A percentile compares a stretch with the other conserved stretches of the same genome.
Conservation (phyloP, 2,113 vertebrate genomes). For the Columba livia region DNA sequence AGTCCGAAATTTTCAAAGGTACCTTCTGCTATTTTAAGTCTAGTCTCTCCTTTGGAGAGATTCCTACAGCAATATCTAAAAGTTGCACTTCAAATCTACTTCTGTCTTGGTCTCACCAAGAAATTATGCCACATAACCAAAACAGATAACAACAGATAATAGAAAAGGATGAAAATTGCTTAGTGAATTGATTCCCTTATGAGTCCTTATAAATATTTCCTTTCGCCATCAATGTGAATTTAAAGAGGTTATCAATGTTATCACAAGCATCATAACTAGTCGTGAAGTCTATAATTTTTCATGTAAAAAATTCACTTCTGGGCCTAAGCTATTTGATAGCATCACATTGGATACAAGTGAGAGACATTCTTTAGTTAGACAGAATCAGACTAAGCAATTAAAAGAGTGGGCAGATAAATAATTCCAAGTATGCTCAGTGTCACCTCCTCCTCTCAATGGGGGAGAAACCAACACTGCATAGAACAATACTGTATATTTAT, state of each 20-base stretch:
- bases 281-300: neutral
- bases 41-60: neutral
- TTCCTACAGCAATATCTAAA: neutral
- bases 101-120: neutral
- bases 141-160: neutral
- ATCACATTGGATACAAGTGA: neutral
- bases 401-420: slow-evolving; percentile 15
- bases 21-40: neutral
- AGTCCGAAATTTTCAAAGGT: neutral
- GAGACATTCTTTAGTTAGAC: neutral
- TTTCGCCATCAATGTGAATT: neutral
- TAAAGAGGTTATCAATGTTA: neutral
- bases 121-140: neutral
- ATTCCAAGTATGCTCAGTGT: slow-evolving; percentile 13
- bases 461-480: neutral
- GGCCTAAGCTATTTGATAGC: neutral
- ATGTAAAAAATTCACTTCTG: neutral
- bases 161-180: neutral
- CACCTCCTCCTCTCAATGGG: neutral
- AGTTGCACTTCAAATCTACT: neutral
- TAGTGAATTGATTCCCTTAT: neutral
- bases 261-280: neutral
- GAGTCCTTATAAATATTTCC: neutral
- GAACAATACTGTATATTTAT: neutral
- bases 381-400: neutral